Percentiles rank a stretch among this genome's conserved stretches.
Conservation (phyloP, 2,797 vertebrate species). For the Mormyrops attenuatus region DNA sequence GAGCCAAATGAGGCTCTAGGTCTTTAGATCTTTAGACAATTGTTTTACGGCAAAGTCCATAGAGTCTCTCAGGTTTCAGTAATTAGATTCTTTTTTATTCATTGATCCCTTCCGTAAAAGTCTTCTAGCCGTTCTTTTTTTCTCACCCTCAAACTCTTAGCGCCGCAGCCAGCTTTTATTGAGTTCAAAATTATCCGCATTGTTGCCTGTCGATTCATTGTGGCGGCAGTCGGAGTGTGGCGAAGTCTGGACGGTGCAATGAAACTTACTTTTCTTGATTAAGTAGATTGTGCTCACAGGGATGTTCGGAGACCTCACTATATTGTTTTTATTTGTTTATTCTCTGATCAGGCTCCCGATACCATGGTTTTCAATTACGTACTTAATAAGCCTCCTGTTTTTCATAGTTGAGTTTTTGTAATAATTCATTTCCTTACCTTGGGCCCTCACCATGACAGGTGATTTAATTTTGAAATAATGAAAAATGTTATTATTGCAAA, state of each 20-base stretch:
- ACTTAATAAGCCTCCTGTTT: not conserved
- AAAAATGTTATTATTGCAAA: not conserved
- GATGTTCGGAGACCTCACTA: not conserved
- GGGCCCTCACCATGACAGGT: not conserved
- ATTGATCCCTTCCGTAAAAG: not conserved
- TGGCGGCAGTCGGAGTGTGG: not conserved
- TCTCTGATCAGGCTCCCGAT: not conserved
- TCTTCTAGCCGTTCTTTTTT: not conserved
- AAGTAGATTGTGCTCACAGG: not conserved
- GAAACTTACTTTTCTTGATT: not conserved
- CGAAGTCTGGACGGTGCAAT: not conserved
- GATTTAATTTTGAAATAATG: slow-evolving; percentile 5
- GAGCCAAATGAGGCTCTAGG: not conserved
- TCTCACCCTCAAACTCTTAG: not conserved
- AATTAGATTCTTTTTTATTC: not conserved
- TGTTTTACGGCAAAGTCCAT: not conserved
- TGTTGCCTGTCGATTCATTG: not conserved
- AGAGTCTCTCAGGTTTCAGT: not conserved
- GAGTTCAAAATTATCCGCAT: not conserved
- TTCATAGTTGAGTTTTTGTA: not conserved
- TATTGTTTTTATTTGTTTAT: not conserved
- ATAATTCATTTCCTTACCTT: not conserved
- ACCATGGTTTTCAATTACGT: not conserved
- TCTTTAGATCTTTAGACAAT: not conserved
- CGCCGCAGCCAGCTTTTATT: not conserved